Conservation (phyloP, 2,888 invertebrate genomes). For the Onthophagus sagittarius region DNA sequence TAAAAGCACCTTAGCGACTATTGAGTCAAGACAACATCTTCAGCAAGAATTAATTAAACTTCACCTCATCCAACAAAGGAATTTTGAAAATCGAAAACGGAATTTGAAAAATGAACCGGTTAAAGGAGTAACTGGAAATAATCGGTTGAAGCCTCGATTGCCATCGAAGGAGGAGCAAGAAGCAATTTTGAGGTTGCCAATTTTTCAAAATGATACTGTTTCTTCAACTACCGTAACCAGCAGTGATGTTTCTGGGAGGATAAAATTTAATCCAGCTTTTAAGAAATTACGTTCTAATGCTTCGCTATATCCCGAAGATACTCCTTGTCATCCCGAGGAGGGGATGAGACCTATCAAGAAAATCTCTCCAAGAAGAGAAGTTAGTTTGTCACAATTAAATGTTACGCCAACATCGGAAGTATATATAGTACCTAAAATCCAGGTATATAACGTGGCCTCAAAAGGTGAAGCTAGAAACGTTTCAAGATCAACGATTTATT, state of each 20-base stretch:
- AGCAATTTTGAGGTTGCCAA: conserved; percentile 21
- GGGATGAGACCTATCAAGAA: neutral
- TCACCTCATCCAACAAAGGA: conserved; percentile 8
- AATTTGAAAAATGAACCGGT: conserved; percentile 17
- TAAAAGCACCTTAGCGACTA: neutral
- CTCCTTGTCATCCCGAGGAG: neutral
- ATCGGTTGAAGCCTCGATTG: neutral
- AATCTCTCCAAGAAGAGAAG: neutral
- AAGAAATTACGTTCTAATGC: conserved; percentile 1
- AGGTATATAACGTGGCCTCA: neutral
- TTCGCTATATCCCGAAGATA: neutral
- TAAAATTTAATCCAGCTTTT: neutral
- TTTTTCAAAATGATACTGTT: neutral
- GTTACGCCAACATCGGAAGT: neutral
- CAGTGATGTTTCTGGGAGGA: neutral
- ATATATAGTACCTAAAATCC: neutral
- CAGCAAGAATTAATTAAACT: conserved; percentile 18
- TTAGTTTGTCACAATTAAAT: neutral
- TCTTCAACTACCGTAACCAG: neutral
- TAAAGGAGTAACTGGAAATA: neutral
- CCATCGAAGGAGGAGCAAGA: conserved; percentile 18
- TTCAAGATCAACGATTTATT: neutral
- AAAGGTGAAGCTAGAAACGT: neutral
- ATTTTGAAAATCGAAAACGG: conserved; percentile 6
- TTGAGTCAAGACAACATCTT: conserved; percentile 7